phyloP scores from a whole-genome alignment of 2,113 vertebrate genomes.

The Phodopus roborovskii region DNA sequence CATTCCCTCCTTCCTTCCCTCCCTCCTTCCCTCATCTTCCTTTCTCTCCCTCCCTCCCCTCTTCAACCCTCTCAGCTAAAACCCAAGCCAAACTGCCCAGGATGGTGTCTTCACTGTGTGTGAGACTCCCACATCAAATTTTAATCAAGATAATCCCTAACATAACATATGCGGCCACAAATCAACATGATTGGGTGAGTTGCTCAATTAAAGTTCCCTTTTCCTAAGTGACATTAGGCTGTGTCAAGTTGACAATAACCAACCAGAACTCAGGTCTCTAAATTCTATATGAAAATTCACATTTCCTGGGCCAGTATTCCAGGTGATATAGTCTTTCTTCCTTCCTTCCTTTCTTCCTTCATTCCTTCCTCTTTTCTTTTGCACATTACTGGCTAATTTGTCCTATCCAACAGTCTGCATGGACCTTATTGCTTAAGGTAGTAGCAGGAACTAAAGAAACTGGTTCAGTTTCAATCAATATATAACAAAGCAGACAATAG shows the following conservation, averaged over 20 bases:
- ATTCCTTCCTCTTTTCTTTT: background rate
- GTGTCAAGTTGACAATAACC: background rate
- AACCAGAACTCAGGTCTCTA: background rate
- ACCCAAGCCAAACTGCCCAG: background rate
- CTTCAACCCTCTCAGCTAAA: background rate
- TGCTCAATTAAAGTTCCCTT: background rate
- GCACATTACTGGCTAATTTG: background rate
- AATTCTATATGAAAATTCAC: background rate
- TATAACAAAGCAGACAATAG: background rate
- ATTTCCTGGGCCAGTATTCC: background rate
- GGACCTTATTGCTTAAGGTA: background rate
- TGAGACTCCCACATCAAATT: background rate
- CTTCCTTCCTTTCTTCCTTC: too few species aligned
- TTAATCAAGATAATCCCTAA: background rate
- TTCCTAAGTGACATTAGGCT: background rate
- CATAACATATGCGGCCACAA: background rate
- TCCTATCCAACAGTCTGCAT: background rate
- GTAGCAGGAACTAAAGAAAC: background rate
- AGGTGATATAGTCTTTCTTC: background rate
- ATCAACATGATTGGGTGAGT: background rate
- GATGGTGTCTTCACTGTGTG: too few species aligned
- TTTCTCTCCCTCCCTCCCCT: background rate
- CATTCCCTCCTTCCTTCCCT: background rate
- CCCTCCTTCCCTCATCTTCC: background rate
- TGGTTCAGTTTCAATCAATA: background rate